A percentile compares a stretch with the other conserved stretches of the same genome.
These are phyloP conservation scores for Scaeva pyrastri DNA, from an alignment of 2,888 invertebrate genomes.

Conservation along the genomic window DNA sequence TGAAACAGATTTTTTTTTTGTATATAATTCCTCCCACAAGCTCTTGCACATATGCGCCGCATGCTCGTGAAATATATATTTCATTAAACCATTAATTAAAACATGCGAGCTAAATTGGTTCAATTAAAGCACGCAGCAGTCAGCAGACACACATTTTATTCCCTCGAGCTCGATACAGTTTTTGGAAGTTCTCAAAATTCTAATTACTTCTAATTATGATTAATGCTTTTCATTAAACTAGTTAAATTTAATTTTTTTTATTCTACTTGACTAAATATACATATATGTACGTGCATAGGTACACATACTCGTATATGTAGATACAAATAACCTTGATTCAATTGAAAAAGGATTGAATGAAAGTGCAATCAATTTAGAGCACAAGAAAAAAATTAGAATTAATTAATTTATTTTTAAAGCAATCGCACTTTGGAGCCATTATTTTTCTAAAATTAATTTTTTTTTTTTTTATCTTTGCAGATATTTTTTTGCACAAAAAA, in stretches of 20 bases:
- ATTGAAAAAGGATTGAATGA: conserved; percentile 70
- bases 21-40: conserved; percentile 56
- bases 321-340: conserved; percentile 65
- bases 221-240: conserved; percentile 52
- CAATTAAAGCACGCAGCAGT: conserved; percentile 52
- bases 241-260: conserved; percentile 38
- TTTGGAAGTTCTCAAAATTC: conserved; percentile 68
- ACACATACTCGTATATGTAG: not conserved
- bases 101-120: conserved; percentile 43
- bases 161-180: conserved; percentile 17
- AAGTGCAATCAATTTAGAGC: conserved; percentile 65
- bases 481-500: conserved; percentile 71
- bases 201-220: conserved; percentile 69
- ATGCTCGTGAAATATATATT: conserved; percentile 45
- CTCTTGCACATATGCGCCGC: conserved; percentile 32
- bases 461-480: conserved; percentile 62
- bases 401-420: conserved; percentile 7
- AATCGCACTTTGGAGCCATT: conserved; percentile 37
- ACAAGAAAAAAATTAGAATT: not conserved
- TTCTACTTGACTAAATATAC: no score
- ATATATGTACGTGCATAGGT: no score
- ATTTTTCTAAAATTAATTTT: conserved; percentile 35
- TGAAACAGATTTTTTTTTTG: conserved; percentile 46
- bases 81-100: conserved; percentile 69
- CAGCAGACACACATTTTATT: conserved; percentile 12